Base-by-base conservation (phyloP, 2,888 invertebrate genomes). In the Drosophila demipolita region DNA sequence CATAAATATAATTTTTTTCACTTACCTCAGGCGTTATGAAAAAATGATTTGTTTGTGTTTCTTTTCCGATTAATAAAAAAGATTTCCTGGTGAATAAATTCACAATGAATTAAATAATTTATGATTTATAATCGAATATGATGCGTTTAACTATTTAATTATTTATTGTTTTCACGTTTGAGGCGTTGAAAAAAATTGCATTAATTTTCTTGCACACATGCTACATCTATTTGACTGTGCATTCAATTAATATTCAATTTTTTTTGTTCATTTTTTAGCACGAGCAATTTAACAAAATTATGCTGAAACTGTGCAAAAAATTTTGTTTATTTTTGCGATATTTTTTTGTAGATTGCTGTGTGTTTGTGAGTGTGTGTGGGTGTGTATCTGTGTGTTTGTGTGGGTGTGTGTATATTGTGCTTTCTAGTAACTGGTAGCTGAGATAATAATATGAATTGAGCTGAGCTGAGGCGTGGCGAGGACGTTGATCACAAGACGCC, bases 211-310 rank as follows among this genome's bases (percentile, higher is more conserved):
- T 71, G 58, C 45, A 58, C 57, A 40, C 65, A 73, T 64, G 73
- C 38, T 53, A 50, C 62, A 36, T 23, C 36, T 65, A 72, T 65
- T 75, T 68, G 73, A 80, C 76, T 68, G 73, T 63, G 64, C 65
- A 72, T 57, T 68, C 57, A 42, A 67, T 75, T 71, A 78, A 55
- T 59, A 75, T 55, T 60, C 49, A 53, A 75, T 66, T 52, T 54
- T 38, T 35, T 52, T n/a, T 36, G 5, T 33, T 15, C n/a, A n/a
- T n/a, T 8, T 61, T 60, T 58, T 57, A 72, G 73, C 77, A 78
- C 76, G 78, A 72, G 80, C 77, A 76, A 78, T 80, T 81, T 63
- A 80, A 78, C 80, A 72, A 72, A 59, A 52, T 72, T 71, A 48
- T 45, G 72, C 29, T 67, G 55, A 54, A 73, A 32, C 64, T 60